These are phyloP conservation scores for Mycetomoellerius zeteki DNA, from an alignment of 1,140 invertebrate species.

Conservation along the genomic window DNA sequence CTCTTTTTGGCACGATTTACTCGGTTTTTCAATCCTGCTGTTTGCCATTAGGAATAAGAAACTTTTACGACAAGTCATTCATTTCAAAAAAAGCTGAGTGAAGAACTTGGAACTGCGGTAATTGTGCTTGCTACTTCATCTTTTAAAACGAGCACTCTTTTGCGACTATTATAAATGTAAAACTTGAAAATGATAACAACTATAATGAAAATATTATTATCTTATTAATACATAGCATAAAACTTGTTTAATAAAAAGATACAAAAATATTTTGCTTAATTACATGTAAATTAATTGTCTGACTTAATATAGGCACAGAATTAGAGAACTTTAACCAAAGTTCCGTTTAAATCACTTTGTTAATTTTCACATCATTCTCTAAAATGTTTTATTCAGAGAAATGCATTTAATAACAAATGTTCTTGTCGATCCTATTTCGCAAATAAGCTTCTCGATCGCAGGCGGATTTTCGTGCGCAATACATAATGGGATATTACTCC, in stretches of 20 bases:
- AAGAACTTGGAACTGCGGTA: not conserved
- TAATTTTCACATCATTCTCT: not conserved
- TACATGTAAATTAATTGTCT: not conserved
- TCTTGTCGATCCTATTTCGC: slow-evolving; percentile 38
- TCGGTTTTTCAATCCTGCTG: slow-evolving; percentile 6
- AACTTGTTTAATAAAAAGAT: not conserved
- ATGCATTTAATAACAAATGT: slow-evolving; percentile 30
- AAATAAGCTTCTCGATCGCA: slow-evolving; percentile 49
- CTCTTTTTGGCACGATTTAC: not conserved
- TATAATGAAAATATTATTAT: not conserved
- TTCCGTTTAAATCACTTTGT: not conserved
- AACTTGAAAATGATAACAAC: not conserved
- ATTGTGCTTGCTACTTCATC: not conserved
- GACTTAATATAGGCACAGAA: not conserved
- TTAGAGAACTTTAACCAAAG: not conserved
- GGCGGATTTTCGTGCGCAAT: slow-evolving; percentile 27
- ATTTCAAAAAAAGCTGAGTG: slow-evolving; percentile 1
- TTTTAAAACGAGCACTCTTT: not conserved
- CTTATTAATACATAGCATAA: not conserved
- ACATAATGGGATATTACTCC: slow-evolving; percentile 33
- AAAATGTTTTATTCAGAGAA: slow-evolving; percentile 34
- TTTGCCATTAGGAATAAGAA: not conserved
- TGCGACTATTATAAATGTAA: not conserved
- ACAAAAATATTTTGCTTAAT: not conserved
- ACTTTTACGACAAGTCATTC: not conserved